phyloP scores from a whole-genome alignment of 1,140 invertebrate species.

The Ooceraea biroi region DNA sequence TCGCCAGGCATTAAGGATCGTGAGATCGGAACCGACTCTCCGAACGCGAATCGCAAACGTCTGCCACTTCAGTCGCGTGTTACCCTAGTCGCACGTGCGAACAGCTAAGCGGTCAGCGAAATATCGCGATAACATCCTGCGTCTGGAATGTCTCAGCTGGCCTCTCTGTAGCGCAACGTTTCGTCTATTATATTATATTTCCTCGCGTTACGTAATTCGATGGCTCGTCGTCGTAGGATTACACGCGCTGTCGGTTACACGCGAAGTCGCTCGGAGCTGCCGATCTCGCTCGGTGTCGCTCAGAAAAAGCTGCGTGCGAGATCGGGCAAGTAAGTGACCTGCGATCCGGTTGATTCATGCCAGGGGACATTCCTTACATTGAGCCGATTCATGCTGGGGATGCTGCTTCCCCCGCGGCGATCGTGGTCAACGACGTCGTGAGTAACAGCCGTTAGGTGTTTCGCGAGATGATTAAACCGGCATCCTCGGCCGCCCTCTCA shows the following conservation, averaged over 20 bases:
- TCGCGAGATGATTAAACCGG: conserved; percentile 75
- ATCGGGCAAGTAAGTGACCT: not conserved
- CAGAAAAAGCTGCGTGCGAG: not conserved
- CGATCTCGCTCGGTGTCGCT: conserved; percentile 12
- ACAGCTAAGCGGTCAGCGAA: not conserved
- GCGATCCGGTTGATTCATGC: conserved; percentile 37
- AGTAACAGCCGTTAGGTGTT: conserved; percentile 72
- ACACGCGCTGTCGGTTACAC: not conserved
- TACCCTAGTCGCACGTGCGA: conserved; percentile 21
- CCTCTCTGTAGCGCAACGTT: not conserved
- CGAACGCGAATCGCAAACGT: not conserved
- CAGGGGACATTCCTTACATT: conserved; percentile 30
- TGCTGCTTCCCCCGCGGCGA: conserved; percentile 9
- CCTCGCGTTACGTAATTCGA: not conserved
- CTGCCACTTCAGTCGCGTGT: conserved; percentile 13
- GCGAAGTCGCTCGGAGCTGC: not conserved
- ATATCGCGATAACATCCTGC: conserved; percentile 25
- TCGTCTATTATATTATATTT: not conserved
- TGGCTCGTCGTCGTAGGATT: not conserved
- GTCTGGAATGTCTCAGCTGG: conserved; percentile 3
- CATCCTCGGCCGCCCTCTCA: conserved; percentile 73
- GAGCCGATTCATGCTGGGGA: conserved; percentile 12
- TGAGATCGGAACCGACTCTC: not conserved
- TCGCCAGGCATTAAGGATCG: conserved; percentile 30
- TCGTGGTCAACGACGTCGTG: conserved; percentile 61